phyloP scores from a whole-genome alignment of 2,113 vertebrate species.

The Danio rerio region GRCz12tu NC_133191.1:46446001-46446500 shows the following conservation, averaged over 20 bases:
- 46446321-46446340: constrained; percentile 13
- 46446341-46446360: constrained; percentile 19
- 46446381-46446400: constrained; percentile 25
- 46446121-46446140: background rate
- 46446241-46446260: background rate
- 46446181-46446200: background rate
- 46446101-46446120: background rate
- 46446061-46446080: background rate
- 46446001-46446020: background rate
- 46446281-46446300: background rate
- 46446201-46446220: constrained; percentile 1
- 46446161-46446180: background rate
- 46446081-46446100: background rate
- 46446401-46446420: background rate
- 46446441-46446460: background rate
- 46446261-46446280: constrained; percentile 7
- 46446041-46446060: background rate
- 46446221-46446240: constrained; percentile 6
- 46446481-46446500: background rate
- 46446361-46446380: constrained; percentile 22
- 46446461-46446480: background rate
- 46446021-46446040: background rate
- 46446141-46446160: background rate
- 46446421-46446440: background rate
- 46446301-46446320: background rate